These are phyloP conservation scores for Aramus guarauna DNA, from an alignment of 2,113 vertebrate species.

Conservation along the genomic window DNA sequence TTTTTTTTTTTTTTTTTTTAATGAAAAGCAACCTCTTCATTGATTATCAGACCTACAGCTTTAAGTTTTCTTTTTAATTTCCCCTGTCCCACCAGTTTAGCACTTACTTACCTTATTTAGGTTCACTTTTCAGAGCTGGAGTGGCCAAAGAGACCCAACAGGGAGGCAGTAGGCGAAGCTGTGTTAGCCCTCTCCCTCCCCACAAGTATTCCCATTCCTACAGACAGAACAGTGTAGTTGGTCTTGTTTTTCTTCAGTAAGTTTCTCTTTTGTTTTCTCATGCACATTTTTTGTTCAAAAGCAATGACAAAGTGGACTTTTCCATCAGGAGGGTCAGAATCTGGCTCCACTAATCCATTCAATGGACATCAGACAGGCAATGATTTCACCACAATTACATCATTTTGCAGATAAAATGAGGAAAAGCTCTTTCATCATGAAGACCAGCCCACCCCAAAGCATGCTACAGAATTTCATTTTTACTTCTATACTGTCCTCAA, in stretches of 20 bases:
- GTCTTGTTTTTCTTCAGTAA: background rate
- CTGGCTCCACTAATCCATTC: background rate
- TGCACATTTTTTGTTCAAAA: background rate
- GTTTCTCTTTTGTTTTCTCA: background rate
- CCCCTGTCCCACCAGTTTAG: background rate
- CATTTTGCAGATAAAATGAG: background rate
- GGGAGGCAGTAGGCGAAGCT: background rate
- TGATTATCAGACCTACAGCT: background rate
- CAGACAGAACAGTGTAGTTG: background rate
- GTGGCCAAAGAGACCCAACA: background rate
- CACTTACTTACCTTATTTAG: background rate
- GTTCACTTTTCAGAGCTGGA: background rate
- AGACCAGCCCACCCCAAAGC: background rate
- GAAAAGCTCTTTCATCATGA: background rate
- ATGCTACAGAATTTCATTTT: background rate
- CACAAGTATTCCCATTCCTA: background rate
- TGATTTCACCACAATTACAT: background rate
- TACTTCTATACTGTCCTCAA: background rate
- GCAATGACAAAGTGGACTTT: background rate
- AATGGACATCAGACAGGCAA: background rate
- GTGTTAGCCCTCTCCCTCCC: background rate
- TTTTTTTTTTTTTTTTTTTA: background rate
- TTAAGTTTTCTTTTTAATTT: background rate
- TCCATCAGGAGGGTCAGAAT: background rate
- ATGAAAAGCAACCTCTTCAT: background rate